These are phyloP conservation scores for Agrotis clavis DNA, from an alignment of 2,888 invertebrate species.

Conservation along the genomic window DNA sequence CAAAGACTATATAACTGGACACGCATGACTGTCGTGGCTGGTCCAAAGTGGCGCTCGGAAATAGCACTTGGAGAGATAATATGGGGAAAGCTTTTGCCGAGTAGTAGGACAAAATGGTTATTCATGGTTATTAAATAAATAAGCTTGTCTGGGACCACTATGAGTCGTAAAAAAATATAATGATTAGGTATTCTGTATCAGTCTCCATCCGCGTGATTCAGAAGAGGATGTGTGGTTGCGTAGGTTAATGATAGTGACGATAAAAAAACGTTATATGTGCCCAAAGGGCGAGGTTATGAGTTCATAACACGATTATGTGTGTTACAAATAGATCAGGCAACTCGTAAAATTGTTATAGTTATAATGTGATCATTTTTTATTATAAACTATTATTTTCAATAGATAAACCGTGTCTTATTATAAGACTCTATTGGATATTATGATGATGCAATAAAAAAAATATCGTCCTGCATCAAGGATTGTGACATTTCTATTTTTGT, in stretches of 20 bases:
- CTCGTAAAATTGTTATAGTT: conserved; percentile 43
- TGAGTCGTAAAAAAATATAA: background rate
- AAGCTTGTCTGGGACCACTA: too few species aligned
- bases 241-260: conserved; percentile 65
- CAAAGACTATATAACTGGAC: too few species aligned
- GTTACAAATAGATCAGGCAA: conserved; percentile 47
- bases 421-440: background rate
- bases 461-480: background rate
- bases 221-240: conserved; percentile 40
- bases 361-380: conserved; percentile 42
- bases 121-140: too few species aligned
- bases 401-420: conserved; percentile 17
- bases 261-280: conserved; percentile 57
- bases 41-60: too few species aligned
- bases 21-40: too few species aligned
- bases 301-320: conserved; percentile 44
- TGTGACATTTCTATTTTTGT: background rate
- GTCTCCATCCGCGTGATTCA: conserved; percentile 22
- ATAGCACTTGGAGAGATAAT: too few species aligned
- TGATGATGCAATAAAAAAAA: background rate
- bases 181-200: conserved; percentile 27
- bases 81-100: too few species aligned
- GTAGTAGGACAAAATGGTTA: too few species aligned
- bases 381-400: conserved; percentile 31
- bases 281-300: conserved; percentile 68